These are phyloP conservation scores for Arvicanthis niloticus DNA, from an alignment of 2,113 vertebrate species.

Conservation along the genomic window DNA sequence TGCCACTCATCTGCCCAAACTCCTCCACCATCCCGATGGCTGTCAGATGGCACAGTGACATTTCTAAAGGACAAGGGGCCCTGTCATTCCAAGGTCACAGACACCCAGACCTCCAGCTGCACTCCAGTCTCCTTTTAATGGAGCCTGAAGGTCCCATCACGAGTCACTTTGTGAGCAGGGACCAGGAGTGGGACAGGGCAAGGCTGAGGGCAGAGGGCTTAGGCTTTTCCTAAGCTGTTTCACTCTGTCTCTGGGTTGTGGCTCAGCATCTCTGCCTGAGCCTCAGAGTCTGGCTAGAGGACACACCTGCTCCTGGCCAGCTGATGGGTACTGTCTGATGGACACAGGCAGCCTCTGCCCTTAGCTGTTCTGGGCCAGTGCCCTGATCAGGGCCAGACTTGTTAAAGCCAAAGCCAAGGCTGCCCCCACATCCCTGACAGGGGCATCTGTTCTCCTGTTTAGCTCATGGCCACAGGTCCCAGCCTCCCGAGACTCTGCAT, in stretches of 20 bases:
- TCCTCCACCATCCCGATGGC: background rate
- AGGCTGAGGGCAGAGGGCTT: background rate
- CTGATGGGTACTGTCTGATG: background rate
- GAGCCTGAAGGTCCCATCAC: background rate
- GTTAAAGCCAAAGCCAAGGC: conserved; percentile 41
- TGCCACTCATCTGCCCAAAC: background rate
- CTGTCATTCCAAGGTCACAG: background rate
- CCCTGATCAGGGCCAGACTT: background rate
- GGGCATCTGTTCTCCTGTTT: background rate
- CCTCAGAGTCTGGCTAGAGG: background rate
- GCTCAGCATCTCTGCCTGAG: background rate
- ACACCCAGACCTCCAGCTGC: background rate
- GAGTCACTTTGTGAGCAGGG: background rate
- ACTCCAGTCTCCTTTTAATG: background rate
- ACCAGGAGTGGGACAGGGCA: background rate
- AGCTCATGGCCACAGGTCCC: conserved; percentile 25
- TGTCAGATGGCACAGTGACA: background rate
- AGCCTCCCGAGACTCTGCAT: conserved; percentile 44
- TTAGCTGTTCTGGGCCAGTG: background rate
- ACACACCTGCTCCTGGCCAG: background rate
- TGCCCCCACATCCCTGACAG: background rate
- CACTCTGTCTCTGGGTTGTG: background rate
- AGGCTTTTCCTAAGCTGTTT: background rate
- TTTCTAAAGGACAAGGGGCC: background rate
- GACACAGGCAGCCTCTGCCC: background rate